Conservation (phyloP, 2,888 invertebrate genomes). For the Teleogryllus oceanicus region DNA sequence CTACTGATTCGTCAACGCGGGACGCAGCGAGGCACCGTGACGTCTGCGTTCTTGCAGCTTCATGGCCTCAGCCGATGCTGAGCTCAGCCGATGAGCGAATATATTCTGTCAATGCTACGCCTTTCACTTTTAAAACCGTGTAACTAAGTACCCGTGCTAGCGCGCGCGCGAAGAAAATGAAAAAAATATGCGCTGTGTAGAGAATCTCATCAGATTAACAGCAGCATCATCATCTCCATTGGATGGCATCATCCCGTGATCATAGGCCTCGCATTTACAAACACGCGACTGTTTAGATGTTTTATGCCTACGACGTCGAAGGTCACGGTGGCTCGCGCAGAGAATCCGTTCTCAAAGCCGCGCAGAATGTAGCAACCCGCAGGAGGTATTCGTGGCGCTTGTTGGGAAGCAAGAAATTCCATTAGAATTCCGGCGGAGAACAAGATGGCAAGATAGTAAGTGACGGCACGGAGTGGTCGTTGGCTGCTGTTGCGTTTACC, state of each 20-base stretch:
- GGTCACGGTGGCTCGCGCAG: background rate
- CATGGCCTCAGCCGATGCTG: background rate
- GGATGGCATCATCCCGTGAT: conserved; percentile 1
- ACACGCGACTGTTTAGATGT: background rate
- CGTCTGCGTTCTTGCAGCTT: no score
- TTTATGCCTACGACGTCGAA: background rate
- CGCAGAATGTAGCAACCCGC: background rate
- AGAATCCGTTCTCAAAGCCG: background rate
- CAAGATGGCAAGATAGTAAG: no score
- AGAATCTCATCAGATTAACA: background rate
- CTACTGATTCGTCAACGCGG: no score
- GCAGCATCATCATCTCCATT: background rate
- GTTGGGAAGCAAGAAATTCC: background rate
- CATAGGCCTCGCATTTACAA: conserved; percentile 6
- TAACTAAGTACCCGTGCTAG: background rate
- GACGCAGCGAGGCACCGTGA: no score
- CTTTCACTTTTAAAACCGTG: conserved; percentile 1
- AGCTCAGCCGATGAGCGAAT: conserved; percentile 1
- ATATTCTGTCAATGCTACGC: conserved; percentile 6
- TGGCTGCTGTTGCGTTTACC: no score
- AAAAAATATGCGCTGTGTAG: background rate
- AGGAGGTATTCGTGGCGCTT: background rate
- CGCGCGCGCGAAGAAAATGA: no score
- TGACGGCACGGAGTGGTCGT: no score
- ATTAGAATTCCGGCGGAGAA: no score